These are phyloP conservation scores for Dipodomys spectabilis DNA, from an alignment of 2,113 vertebrate genomes.

Conservation along the genomic window DNA sequence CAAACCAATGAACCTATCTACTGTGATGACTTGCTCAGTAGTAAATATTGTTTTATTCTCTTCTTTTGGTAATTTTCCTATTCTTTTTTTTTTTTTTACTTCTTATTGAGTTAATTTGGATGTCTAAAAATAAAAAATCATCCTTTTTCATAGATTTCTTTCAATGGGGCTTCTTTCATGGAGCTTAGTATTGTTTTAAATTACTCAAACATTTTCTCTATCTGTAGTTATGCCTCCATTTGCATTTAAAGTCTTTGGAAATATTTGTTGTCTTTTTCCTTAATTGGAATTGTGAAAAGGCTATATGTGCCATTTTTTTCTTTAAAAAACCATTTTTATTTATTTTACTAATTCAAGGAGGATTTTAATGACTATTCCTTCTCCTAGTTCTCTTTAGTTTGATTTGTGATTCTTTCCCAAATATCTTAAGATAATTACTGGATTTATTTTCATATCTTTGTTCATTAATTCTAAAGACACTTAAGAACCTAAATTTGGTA, in stretches of 20 bases:
- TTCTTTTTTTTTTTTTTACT: slow-evolving; percentile 1
- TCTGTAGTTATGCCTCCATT: background rate
- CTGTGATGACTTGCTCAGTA: slow-evolving; percentile 17
- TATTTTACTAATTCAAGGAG: background rate
- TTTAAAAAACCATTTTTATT: background rate
- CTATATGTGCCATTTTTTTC: background rate
- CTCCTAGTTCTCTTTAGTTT: slow-evolving; percentile 10
- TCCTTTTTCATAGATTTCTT: background rate
- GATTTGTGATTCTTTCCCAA: slow-evolving; percentile 22
- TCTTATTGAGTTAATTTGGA: background rate
- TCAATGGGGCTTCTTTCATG: background rate
- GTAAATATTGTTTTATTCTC: slow-evolving; percentile 1
- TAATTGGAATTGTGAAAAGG: background rate
- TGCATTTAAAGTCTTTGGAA: background rate
- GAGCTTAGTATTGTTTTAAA: background rate
- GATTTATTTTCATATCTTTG: slow-evolving; percentile 8
- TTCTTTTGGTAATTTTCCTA: background rate
- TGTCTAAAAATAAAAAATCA: background rate
- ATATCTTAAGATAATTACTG: background rate
- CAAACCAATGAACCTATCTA: background rate
- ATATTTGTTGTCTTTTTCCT: slow-evolving; percentile 24
- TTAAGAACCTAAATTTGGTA: background rate
- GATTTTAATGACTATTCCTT: background rate
- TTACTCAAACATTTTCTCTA: background rate
- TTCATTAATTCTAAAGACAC: slow-evolving; percentile 8